Evolutionary conservation across 1,140 invertebrate genomes (phyloP).

Genomic region (Drosophila neocordata): DNA sequence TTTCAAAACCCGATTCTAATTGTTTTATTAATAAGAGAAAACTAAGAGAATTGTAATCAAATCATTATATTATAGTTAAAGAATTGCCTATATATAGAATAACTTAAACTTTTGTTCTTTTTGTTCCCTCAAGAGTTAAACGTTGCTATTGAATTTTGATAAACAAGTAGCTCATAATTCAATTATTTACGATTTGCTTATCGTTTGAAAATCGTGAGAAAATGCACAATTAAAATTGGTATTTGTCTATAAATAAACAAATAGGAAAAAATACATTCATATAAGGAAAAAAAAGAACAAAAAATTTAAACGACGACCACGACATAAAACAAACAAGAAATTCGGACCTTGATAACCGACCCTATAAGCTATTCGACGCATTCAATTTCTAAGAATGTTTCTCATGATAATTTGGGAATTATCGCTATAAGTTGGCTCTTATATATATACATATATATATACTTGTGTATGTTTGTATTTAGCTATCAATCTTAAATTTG

Average conservation of each 20-base stretch:
- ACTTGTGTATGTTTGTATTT: slow-evolving; percentile 8
- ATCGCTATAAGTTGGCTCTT: neutral
- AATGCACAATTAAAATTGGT: slow-evolving; percentile 73
- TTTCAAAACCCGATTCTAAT: no score
- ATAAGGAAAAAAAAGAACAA: neutral
- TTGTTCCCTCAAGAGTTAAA: neutral
- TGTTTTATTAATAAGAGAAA: no score
- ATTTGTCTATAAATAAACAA: slow-evolving; percentile 65
- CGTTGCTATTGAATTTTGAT: slow-evolving; percentile 37
- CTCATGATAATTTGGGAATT: slow-evolving; percentile 10
- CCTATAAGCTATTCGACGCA: slow-evolving; percentile 28
- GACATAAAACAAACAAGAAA: slow-evolving; percentile 51
- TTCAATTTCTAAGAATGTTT: slow-evolving; percentile 58
- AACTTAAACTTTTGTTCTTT: neutral
- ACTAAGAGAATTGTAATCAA: neutral
- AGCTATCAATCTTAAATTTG: neutral
- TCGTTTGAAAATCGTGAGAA: slow-evolving; percentile 70
- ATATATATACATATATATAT: neutral
- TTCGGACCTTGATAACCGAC: slow-evolving; percentile 58
- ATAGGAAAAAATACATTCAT: neutral
- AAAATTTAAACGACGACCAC: neutral
- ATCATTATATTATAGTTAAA: no score
- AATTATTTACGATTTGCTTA: slow-evolving; percentile 21
- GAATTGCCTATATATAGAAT: no score
- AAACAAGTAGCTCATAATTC: slow-evolving; percentile 16